Base-by-base conservation (phyloP, 2,113 vertebrate species). In the Gavialis gangeticus region DNA sequence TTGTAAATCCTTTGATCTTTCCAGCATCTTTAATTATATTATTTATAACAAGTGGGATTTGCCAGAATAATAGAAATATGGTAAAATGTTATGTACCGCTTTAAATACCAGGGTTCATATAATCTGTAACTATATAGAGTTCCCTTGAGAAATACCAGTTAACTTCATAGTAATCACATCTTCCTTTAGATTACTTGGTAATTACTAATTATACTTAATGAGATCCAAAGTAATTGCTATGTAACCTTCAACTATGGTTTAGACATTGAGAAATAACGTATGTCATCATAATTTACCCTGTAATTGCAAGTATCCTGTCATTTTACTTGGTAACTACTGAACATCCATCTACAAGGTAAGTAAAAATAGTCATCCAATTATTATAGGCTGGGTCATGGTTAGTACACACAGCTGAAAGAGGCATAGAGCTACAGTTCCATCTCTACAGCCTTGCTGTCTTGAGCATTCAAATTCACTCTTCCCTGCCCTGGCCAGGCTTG, bases 121-220 rank as follows among this genome's bases (percentile, higher is more conserved):
- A 94, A 71, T 86, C 91, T 91, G 58, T 82, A 94, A 88, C 91
- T 82, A 93, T 88, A 89, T 67, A 82, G 84, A 93, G 67, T 25
- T 75, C 80, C 88, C 93, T 81, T 96, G 88, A 88, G 34, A 93
- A 92, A 92, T 87, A 93, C 73, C 94, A 96, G 94, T 94, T 97
- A 96, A 34, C 88, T 95, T 92, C 91, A 85, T 4, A 92, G 91
- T 95, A 96, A 96, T 96, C 95, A 95, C 95, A 94, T 95, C 96
- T 69, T 95, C 85, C 91, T 90, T 92, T 80, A 58, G 84, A 92
- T 88, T 92, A 69, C 84, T 89, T 89, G 79, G 75, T 94, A 96
- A 96, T 96, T 96, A 93, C 91, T 96, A 95, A 96, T 96, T 97
- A 96, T 95, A 96, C 96, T 92, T 97, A 96, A 97, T 96, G 91